Percentiles rank a stretch among this genome's conserved stretches.
phyloP scores from a whole-genome alignment of 2,888 invertebrate species.

The Anticlea derivata region DNA sequence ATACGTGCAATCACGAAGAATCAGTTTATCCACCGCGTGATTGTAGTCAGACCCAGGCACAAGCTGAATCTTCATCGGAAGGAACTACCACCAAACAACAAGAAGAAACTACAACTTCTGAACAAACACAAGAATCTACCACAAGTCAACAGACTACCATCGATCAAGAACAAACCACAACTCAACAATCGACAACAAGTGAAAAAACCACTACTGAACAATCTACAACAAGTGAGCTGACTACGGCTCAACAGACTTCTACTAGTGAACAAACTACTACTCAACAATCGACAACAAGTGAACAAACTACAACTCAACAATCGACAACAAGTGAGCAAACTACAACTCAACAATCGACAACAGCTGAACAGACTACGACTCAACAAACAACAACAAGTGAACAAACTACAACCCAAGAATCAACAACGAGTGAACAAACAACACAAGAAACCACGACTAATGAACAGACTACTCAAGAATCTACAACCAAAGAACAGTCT shows the following conservation, averaged over 20 bases:
- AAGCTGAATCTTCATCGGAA: constrained; percentile 42
- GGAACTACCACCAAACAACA: constrained; percentile 36
- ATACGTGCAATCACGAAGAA: constrained; percentile 87
- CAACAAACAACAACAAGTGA: constrained; percentile 30
- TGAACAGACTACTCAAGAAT: constrained; percentile 36
- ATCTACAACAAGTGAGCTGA: constrained; percentile 30
- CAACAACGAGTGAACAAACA: constrained; percentile 39
- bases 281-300: constrained; percentile 35
- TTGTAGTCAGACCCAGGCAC: constrained; percentile 63
- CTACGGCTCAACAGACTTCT: constrained; percentile 35
- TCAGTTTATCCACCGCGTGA: constrained; percentile 85
- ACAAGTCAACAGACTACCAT: constrained; percentile 37
- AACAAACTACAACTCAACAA: constrained; percentile 36
- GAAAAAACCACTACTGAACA: constrained; percentile 40
- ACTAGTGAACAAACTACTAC: constrained; percentile 42
- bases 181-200: constrained; percentile 32
- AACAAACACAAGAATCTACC: constrained; percentile 33
- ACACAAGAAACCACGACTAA: constrained; percentile 37
- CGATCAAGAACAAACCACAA: constrained; percentile 36
- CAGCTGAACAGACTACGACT: constrained; percentile 35
- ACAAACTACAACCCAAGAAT: constrained; percentile 30
- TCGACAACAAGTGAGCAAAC: constrained; percentile 17
- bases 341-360: constrained; percentile 28
- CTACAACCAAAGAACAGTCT: constrained; percentile 44
- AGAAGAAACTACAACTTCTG: constrained; percentile 33